Conservation (phyloP, 2,113 vertebrate genomes). For the Salminus brasiliensis region DNA sequence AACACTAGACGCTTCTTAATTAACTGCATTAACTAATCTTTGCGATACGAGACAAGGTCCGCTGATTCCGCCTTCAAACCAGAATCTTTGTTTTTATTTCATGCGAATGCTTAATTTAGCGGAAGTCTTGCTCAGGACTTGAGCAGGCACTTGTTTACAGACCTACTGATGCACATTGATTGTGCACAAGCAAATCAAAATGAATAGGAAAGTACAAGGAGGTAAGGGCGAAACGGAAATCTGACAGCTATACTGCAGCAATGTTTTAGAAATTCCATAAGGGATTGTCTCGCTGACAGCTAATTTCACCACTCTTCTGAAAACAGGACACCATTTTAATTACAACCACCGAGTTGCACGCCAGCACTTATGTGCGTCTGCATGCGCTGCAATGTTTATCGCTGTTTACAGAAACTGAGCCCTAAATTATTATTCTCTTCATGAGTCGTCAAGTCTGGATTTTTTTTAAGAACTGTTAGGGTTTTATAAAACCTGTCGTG, state of each 20-base stretch:
- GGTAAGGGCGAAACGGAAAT: not conserved
- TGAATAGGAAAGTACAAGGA: not conserved
- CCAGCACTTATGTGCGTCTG: not conserved
- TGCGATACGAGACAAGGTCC: not conserved
- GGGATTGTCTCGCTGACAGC: slow-evolving; percentile 27
- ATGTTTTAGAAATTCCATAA: not conserved
- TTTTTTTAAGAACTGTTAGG: not conserved
- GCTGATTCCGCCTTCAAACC: too few relatives aligned
- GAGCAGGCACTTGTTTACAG: not conserved
- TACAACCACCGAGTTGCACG: slow-evolving; percentile 17
- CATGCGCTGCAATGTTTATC: not conserved
- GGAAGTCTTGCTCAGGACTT: not conserved
- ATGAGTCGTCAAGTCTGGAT: slow-evolving; percentile 24
- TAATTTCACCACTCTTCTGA: slow-evolving; percentile 30
- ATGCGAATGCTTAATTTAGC: not conserved
- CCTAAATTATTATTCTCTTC: slow-evolving; percentile 26
- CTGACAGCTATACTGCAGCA: slow-evolving; percentile 11
- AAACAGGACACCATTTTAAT: slow-evolving; percentile 44
- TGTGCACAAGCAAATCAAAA: not conserved
- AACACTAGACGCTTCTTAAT: not conserved
- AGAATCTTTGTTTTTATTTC: not conserved
- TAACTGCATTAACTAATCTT: not conserved
- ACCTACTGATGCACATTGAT: not conserved
- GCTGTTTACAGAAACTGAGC: slow-evolving; percentile 23
- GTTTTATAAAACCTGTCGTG: slow-evolving; percentile 7